These are phyloP conservation scores for Luperina testacea DNA, from an alignment of 2,888 invertebrate genomes.

Conservation along the genomic window DNA sequence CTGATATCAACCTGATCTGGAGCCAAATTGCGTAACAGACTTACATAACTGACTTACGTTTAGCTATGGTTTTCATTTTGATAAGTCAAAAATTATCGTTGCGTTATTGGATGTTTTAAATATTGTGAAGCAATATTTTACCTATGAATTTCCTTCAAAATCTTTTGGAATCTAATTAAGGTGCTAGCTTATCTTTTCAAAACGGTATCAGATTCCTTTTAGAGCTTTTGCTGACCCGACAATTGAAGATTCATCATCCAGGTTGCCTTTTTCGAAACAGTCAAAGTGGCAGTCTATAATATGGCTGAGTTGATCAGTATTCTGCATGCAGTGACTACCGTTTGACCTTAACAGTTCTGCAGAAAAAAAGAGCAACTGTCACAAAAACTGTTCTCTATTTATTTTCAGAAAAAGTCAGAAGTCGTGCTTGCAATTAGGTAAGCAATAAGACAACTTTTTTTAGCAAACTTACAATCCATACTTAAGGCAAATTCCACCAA, in stretches of 20 bases:
- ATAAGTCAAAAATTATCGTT: neutral
- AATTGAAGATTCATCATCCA: neutral
- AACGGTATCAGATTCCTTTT: neutral
- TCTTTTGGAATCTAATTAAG: no score
- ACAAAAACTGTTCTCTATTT: neutral
- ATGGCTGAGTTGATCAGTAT: neutral
- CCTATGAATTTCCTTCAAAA: no score
- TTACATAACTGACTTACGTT: neutral
- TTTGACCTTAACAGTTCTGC: neutral
- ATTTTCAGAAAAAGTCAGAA: conserved; percentile 7
- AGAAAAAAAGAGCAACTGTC: conserved; percentile 9
- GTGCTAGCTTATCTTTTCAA: neutral
- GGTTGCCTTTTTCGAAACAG: neutral
- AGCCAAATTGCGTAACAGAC: neutral
- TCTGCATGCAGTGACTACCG: neutral
- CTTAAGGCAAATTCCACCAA: no score
- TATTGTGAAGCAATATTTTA: neutral
- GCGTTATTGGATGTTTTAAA: neutral
- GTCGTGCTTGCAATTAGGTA: conserved; percentile 25
- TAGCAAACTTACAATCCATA: neutral
- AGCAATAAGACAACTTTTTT: conserved; percentile 9
- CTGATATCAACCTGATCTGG: neutral
- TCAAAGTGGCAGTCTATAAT: neutral
- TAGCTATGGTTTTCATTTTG: neutral
- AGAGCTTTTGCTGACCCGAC: neutral